Evolutionary conservation across 2,888 invertebrate genomes (phyloP).

Genomic region (Perithous albicinctus): DNA sequence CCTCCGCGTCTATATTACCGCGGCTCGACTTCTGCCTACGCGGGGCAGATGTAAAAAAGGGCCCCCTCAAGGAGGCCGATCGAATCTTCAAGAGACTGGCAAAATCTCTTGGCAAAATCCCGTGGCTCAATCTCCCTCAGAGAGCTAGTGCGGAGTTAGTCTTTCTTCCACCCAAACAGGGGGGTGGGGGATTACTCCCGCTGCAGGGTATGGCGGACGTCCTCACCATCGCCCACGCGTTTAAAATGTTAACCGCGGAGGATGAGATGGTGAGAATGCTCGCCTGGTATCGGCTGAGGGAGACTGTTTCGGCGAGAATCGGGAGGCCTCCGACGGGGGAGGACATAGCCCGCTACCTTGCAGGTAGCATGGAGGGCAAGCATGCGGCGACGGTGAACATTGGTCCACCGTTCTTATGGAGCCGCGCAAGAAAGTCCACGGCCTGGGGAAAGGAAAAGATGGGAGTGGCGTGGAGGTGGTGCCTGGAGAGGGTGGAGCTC

Average conservation of each 20-base stretch:
- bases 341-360: slow-evolving; percentile 72
- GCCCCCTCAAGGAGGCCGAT: slow-evolving; percentile 71
- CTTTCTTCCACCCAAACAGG: slow-evolving; percentile 69
- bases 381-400: slow-evolving; percentile 65
- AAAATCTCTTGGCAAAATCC: too few relatives aligned
- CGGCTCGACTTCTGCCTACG: slow-evolving; percentile 74
- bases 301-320: slow-evolving; percentile 52
- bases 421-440: slow-evolving; percentile 69
- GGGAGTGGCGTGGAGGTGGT: slow-evolving; percentile 70
- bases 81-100: slow-evolving; percentile 64
- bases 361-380: slow-evolving; percentile 69
- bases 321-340: slow-evolving; percentile 41
- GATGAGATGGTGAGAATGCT: slow-evolving; percentile 68
- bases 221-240: slow-evolving; percentile 75
- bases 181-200: slow-evolving; percentile 76
- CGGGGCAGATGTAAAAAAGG: slow-evolving; percentile 72
- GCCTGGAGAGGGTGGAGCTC: slow-evolving; percentile 45
- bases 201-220: slow-evolving; percentile 74
- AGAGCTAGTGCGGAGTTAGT: slow-evolving; percentile 75
- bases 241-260: slow-evolving; percentile 73
- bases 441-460: slow-evolving; percentile 46
- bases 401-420: slow-evolving; percentile 66
- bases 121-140: slow-evolving; percentile 77
- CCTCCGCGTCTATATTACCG: slow-evolving; percentile 69
- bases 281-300: slow-evolving; percentile 68